A percentile compares a stretch with the other conserved stretches of the same genome.
These are phyloP conservation scores for Imbricaverruca yamaguchii DNA, from an alignment of 2,888 invertebrate species.

Conservation along the genomic window DNA sequence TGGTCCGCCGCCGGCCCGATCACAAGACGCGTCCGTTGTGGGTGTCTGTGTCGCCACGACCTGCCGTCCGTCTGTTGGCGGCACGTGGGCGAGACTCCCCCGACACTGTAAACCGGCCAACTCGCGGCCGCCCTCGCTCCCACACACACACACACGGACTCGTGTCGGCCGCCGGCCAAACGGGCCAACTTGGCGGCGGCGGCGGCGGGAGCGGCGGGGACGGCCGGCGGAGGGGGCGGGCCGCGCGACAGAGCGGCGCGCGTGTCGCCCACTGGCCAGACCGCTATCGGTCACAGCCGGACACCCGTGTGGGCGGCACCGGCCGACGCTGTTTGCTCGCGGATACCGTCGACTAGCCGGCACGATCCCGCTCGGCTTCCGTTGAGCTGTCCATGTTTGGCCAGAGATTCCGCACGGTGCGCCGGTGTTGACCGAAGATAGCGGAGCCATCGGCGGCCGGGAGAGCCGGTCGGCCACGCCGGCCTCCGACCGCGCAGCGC, in stretches of 20 bases:
- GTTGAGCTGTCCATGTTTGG: not conserved
- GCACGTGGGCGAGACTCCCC: no score
- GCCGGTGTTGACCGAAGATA: slow-evolving; percentile 1
- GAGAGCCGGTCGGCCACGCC: not conserved
- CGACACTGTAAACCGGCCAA: no score
- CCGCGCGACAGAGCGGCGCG: not conserved
- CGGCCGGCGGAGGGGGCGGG: not conserved
- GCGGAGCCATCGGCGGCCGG: not conserved
- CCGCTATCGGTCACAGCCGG: not conserved
- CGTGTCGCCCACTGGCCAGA: not conserved
- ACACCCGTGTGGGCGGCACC: not conserved
- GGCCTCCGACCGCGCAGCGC: no score
- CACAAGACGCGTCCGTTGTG: no score
- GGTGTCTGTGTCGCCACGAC: no score
- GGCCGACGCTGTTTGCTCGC: not conserved
- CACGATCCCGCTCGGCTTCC: not conserved
- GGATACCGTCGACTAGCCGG: not conserved
- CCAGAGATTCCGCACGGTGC: not conserved
- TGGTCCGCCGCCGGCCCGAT: no score
- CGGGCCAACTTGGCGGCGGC: not conserved
- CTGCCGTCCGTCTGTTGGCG: no score
- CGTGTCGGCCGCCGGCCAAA: not conserved
- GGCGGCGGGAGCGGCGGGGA: not conserved
- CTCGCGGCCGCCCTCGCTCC: no score
- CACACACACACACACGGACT: no score